Evolutionary conservation across 2,113 vertebrate genomes (phyloP).

Genomic region (Daboia siamensis): DNA sequence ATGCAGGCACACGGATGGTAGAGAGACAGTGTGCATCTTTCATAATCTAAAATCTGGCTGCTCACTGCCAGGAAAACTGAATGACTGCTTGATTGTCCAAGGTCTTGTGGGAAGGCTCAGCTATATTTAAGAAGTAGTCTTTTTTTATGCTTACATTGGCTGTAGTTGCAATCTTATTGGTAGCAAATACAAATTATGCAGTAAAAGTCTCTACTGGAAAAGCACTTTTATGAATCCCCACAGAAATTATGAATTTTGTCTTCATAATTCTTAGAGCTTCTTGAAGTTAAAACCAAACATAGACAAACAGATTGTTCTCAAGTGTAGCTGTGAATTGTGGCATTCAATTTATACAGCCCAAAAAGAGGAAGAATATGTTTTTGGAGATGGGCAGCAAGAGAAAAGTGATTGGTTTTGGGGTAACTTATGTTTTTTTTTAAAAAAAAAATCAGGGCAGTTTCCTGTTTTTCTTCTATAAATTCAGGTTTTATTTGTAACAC

Average conservation of each 20-base stretch:
- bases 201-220: slow-evolving; percentile 15
- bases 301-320: neutral
- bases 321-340: neutral
- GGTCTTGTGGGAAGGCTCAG: slow-evolving; percentile 46
- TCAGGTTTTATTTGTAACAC: neutral
- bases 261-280: neutral
- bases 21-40: slow-evolving; percentile 40
- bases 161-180: slow-evolving; percentile 23
- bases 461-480: neutral
- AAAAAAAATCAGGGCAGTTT: neutral
- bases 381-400: neutral
- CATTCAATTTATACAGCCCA: neutral
- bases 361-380: neutral
- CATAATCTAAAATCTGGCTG: slow-evolving; percentile 55
- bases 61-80: slow-evolving; percentile 44
- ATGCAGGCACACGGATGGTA: neutral
- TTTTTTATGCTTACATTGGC: slow-evolving; percentile 40
- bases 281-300: neutral
- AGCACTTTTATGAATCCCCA: neutral
- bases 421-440: neutral
- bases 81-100: slow-evolving; percentile 55
- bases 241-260: neutral
- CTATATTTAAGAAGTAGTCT: slow-evolving; percentile 43
- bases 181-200: neutral
- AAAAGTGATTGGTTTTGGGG: neutral